phyloP scores from a whole-genome alignment of 1,140 invertebrate genomes.

The Trypoxylus dichotomus region DNA sequence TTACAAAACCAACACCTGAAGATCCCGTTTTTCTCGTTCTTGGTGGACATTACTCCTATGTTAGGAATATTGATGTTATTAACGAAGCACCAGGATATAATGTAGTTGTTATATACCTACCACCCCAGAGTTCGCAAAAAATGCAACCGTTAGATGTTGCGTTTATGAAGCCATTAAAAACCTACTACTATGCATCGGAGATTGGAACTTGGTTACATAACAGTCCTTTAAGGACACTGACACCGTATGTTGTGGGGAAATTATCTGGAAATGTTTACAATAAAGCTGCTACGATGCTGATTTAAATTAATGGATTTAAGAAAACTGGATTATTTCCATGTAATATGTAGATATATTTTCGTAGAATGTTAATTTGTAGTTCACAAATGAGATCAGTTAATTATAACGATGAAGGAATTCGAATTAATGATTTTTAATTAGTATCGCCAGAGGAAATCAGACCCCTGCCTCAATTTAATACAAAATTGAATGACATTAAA shows the following conservation, averaged over 20 bases:
- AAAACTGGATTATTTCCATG: no score
- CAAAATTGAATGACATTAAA: no score
- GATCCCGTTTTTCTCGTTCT: slow-evolving; percentile 49
- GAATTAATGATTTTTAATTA: no score
- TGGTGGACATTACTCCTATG: slow-evolving; percentile 52
- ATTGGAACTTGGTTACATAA: neutral
- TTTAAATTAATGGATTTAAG: no score
- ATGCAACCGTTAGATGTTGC: slow-evolving; percentile 52
- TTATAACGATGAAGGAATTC: no score
- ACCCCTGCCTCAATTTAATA: no score
- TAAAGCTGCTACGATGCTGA: neutral
- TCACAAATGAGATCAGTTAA: no score
- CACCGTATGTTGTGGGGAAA: slow-evolving; percentile 8
- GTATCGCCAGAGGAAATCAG: no score
- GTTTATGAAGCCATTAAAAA: slow-evolving; percentile 51
- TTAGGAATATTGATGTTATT: slow-evolving; percentile 51
- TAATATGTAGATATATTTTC: no score
- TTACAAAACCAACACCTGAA: slow-evolving; percentile 36
- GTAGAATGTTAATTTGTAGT: no score
- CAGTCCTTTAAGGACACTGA: neutral
- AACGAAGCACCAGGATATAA: slow-evolving; percentile 48
- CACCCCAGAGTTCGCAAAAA: slow-evolving; percentile 51
- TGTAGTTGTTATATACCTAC: slow-evolving; percentile 49
- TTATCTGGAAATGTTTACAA: slow-evolving; percentile 24
- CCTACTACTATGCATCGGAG: slow-evolving; percentile 42